These are phyloP conservation scores for Dryobotodes eremita DNA, from an alignment of 2,888 invertebrate genomes.

Conservation along the genomic window DNA sequence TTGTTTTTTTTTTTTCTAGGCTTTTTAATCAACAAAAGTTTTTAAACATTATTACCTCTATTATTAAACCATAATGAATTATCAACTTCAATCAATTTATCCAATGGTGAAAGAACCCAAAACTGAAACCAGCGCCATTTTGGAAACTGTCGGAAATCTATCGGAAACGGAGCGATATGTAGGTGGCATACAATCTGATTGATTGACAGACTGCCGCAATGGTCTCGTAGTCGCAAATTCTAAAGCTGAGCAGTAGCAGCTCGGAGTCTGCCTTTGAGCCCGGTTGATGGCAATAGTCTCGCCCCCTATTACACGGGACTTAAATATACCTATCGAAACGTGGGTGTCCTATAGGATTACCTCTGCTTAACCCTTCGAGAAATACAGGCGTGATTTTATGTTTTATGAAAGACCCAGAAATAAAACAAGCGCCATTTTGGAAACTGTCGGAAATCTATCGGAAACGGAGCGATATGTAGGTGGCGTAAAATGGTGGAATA, in stretches of 20 bases:
- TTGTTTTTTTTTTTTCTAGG: too few relatives aligned
- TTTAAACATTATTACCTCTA: not conserved
- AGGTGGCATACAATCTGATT: conserved; percentile 15
- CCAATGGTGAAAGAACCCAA: not conserved
- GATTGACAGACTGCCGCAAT: too few relatives aligned
- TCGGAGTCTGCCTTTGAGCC: too few relatives aligned
- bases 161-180: conserved; percentile 67
- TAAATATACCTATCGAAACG: too few relatives aligned
- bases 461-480: conserved; percentile 64
- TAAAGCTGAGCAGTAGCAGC: too few relatives aligned
- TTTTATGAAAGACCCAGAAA: not conserved
- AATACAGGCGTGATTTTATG: too few relatives aligned
- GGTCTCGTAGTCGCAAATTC: too few relatives aligned
- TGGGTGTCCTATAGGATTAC: too few relatives aligned
- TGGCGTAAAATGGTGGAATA: conserved; percentile 14
- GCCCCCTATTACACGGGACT: too few relatives aligned
- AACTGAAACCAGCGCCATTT: conserved; percentile 13
- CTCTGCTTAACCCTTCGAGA: too few relatives aligned
- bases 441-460: conserved; percentile 73
- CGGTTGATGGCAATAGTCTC: too few relatives aligned
- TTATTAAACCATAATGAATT: not conserved
- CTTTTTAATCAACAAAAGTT: not conserved
- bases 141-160: conserved; percentile 71
- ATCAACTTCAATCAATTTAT: too few relatives aligned
- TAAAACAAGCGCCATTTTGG: conserved; percentile 20